Evolutionary conservation across 1,140 invertebrate species (phyloP).

Genomic region (Myzus persicae): DNA sequence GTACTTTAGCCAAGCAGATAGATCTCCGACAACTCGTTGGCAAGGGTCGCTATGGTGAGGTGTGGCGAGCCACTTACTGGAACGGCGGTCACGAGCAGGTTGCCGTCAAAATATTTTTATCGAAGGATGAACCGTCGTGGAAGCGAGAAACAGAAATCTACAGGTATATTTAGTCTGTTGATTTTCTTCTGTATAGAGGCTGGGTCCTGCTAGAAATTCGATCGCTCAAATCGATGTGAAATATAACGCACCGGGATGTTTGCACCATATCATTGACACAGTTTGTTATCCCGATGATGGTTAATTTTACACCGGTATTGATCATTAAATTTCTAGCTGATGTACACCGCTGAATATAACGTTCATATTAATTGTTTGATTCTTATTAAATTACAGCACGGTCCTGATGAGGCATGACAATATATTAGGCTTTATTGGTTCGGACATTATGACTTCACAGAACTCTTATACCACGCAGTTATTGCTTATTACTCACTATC

Average conservation of each 20-base stretch:
- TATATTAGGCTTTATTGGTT: constrained; percentile 89
- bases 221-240: no score
- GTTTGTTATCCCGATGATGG: no score
- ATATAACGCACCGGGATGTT: no score
- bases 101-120: constrained; percentile 91
- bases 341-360: background rate
- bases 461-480: constrained; percentile 83
- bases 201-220: no score
- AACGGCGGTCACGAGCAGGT: constrained; percentile 78
- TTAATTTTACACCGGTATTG: no score
- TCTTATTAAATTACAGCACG: constrained; percentile 64
- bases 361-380: background rate
- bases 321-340: no score
- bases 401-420: constrained; percentile 85
- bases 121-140: constrained; percentile 88
- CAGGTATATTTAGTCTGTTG: constrained; percentile 65
- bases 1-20: constrained; percentile 81
- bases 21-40: constrained; percentile 80
- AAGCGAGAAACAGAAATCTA: constrained; percentile 90
- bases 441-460: constrained; percentile 82
- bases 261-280: no score
- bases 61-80: constrained; percentile 83
- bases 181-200: background rate
- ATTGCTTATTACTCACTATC: constrained; percentile 92
- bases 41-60: constrained; percentile 85